Evolutionary conservation across 2,888 invertebrate genomes (phyloP).

Genomic region (Drosophila hamatofila): DNA sequence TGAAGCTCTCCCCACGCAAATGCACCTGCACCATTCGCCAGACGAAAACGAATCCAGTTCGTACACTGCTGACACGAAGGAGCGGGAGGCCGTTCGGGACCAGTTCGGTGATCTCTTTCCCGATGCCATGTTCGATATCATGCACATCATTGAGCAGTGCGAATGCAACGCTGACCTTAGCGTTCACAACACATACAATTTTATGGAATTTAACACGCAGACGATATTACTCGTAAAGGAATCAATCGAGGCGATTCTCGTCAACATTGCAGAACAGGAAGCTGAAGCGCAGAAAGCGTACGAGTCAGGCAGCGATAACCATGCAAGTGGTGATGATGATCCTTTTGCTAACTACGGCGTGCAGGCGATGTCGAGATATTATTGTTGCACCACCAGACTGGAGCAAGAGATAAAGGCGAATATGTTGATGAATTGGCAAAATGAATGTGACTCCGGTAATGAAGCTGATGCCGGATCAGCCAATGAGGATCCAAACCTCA

Average conservation of each 20-base stretch:
- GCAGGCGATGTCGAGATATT: too few species aligned
- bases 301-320: background rate
- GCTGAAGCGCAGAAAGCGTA: background rate
- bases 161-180: background rate
- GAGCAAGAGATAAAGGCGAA: too few species aligned
- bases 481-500: too few species aligned
- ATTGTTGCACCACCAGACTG: too few species aligned
- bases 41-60: background rate
- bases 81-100: background rate
- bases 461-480: too few species aligned
- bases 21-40: constrained; percentile 4
- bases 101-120: background rate
- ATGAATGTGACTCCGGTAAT: too few species aligned
- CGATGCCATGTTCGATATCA: background rate
- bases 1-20: constrained; percentile 6
- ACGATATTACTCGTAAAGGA: constrained; percentile 5
- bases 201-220: background rate
- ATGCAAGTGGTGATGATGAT: too few species aligned
- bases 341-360: too few species aligned
- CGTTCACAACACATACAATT: constrained; percentile 5
- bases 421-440: too few species aligned
- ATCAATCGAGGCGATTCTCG: background rate
- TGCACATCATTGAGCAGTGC: constrained; percentile 16
- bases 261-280: background rate
- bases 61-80: background rate